These are phyloP conservation scores for Vulpes ferrilata DNA, from an alignment of 2,113 vertebrate species.

Conservation along the genomic window DNA sequence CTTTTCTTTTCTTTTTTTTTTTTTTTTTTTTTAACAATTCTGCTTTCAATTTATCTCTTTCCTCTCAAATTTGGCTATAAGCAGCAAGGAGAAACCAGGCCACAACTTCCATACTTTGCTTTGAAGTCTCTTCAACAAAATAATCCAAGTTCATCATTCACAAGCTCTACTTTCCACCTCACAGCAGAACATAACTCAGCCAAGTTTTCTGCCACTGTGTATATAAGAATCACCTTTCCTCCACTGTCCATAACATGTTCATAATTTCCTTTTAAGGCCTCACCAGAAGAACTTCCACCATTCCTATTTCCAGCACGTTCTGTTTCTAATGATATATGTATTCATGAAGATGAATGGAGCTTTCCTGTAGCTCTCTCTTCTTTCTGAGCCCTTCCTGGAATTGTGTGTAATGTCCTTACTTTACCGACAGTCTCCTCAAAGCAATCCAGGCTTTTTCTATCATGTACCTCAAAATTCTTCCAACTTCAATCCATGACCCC, in stretches of 20 bases:
- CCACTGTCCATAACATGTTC: not conserved
- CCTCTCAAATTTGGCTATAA: not conserved
- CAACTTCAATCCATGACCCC: not conserved
- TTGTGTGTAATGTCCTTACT: not conserved
- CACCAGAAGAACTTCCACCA: not conserved
- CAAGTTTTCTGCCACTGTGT: not conserved
- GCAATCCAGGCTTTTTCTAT: not conserved
- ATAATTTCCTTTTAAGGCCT: not conserved
- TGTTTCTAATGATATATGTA: not conserved
- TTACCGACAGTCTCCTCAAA: not conserved
- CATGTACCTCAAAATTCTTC: not conserved
- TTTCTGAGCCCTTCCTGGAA: not conserved
- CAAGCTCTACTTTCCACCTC: not conserved
- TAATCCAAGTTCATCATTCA: not conserved
- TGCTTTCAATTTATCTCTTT: not conserved
- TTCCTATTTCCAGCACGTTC: not conserved
- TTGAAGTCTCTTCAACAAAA: constrained; percentile 27
- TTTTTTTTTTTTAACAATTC: constrained; percentile 2
- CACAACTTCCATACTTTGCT: not conserved
- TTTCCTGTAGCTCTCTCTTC: not conserved
- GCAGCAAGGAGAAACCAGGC: not conserved
- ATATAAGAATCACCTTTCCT: not conserved
- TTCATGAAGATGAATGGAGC: not conserved
- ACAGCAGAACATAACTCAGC: not conserved
- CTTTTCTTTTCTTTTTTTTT: too few species aligned